Evolutionary conservation across 2,888 invertebrate species (phyloP).

Genomic region (Hypomecis punctinalis): DNA sequence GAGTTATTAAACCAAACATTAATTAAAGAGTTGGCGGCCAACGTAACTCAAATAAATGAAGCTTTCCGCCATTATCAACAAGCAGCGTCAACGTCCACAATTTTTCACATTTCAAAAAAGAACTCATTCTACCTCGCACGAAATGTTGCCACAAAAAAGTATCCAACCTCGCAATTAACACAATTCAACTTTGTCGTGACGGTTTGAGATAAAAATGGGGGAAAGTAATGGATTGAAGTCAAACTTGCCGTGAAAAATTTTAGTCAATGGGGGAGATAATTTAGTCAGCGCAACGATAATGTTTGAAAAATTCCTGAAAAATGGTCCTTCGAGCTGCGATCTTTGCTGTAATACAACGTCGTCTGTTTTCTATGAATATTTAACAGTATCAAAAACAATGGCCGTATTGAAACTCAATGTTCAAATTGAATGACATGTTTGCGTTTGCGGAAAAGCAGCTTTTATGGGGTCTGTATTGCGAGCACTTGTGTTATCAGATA

Average conservation of each 20-base stretch:
- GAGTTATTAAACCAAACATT: slow-evolving; percentile 34
- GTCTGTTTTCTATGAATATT: slow-evolving; percentile 80
- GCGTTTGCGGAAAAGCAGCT: slow-evolving; percentile 46
- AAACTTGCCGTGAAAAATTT: slow-evolving; percentile 82
- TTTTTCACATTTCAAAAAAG: slow-evolving; percentile 53
- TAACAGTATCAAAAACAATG: slow-evolving; percentile 74
- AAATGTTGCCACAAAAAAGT: slow-evolving; percentile 65
- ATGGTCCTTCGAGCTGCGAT: slow-evolving; percentile 57
- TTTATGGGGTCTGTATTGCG: slow-evolving; percentile 47
- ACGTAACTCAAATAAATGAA: slow-evolving; percentile 41
- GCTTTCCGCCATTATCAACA: slow-evolving; percentile 41
- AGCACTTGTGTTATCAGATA: slow-evolving; percentile 38
- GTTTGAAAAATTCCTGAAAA: slow-evolving; percentile 77
- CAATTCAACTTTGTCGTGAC: slow-evolving; percentile 73
- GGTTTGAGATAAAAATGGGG: slow-evolving; percentile 73
- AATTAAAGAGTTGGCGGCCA: slow-evolving; percentile 30
- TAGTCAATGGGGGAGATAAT: slow-evolving; percentile 82
- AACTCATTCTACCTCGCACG: slow-evolving; percentile 54
- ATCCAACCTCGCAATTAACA: slow-evolving; percentile 74
- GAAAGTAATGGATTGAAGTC: slow-evolving; percentile 81
- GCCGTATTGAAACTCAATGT: slow-evolving; percentile 64
- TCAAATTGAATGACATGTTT: slow-evolving; percentile 59
- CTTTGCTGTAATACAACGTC: slow-evolving; percentile 66
- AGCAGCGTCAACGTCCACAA: slow-evolving; percentile 41
- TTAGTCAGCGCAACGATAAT: slow-evolving; percentile 68